Percentiles rank a stretch among this genome's conserved stretches.
Evolutionary conservation across 2,113 vertebrate species (phyloP).

Genomic region (Picathartes gymnocephalus): DNA sequence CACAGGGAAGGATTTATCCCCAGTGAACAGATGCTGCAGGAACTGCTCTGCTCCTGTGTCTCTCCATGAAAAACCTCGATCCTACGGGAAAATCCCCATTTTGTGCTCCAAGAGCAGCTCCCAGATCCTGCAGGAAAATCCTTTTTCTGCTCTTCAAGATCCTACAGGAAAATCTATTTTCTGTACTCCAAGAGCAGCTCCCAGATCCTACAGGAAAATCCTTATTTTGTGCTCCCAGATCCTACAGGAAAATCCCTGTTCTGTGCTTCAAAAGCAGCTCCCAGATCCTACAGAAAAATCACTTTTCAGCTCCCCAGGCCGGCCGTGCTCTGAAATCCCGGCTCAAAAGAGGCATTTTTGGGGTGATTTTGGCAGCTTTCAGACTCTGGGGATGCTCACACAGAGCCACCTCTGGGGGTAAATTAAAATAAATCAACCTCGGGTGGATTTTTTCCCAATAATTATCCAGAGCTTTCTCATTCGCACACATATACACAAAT

Average conservation of each 20-base stretch:
- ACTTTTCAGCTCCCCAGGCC: neutral
- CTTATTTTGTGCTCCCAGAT: no score
- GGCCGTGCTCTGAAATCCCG: neutral
- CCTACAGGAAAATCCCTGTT: accelerated
- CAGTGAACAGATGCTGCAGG: neutral
- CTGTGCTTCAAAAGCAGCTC: neutral
- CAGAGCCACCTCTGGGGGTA: no score
- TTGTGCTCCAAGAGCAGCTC: neutral
- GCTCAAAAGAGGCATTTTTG: accelerated
- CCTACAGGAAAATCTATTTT: accelerated
- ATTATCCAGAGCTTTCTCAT: accelerated
- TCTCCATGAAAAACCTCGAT: neutral
- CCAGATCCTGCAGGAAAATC: no score
- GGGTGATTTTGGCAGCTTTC: neutral
- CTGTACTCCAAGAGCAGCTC: neutral
- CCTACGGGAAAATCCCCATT: accelerated
- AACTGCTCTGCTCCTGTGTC: accelerated
- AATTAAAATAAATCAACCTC: neutral
- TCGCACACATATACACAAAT: neutral
- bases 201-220: no score
- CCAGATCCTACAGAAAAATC: no score
- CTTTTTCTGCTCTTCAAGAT: no score
- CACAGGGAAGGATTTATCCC: neutral
- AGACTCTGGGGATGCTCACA: accelerated
- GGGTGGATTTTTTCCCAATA: accelerated